Conservation (phyloP, 2,113 vertebrate species). For the Callipepla californica region DNA sequence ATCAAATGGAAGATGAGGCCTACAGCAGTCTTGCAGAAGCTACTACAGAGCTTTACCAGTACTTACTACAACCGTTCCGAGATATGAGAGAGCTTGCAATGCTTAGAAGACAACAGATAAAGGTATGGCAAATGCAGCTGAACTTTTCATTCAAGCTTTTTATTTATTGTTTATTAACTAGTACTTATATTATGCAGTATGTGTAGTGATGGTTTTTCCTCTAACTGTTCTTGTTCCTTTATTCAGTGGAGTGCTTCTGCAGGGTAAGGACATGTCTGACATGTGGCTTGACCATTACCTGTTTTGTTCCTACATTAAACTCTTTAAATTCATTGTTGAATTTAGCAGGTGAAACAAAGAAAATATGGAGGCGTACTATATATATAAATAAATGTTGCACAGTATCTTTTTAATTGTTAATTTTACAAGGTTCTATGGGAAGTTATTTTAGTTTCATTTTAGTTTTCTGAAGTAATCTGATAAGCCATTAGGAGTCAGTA, state of each 20-base stretch:
- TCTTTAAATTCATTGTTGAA: background rate
- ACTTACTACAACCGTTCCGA: slow-evolving; percentile 95
- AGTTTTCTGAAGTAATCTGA: background rate
- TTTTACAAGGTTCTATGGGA: background rate
- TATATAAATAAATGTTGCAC: background rate
- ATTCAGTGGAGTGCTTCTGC: background rate
- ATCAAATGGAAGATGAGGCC: slow-evolving; percentile 93
- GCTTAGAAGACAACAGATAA: slow-evolving; percentile 96
- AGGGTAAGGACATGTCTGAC: background rate
- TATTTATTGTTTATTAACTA: background rate
- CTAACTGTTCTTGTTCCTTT: background rate
- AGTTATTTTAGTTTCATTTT: background rate
- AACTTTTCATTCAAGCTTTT: background rate
- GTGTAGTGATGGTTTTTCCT: background rate
- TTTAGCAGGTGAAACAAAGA: background rate
- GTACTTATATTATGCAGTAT: background rate
- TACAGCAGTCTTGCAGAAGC: slow-evolving; percentile 91
- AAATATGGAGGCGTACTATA: background rate
- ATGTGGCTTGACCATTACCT: background rate
- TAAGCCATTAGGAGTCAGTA: background rate
- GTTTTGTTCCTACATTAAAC: background rate
- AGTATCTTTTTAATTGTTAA: background rate
- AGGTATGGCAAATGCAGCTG: slow-evolving; percentile 79
- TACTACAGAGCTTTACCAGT: slow-evolving; percentile 95
- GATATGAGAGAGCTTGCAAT: slow-evolving; percentile 98